These are phyloP conservation scores for Nyctereutes procyonoides DNA, from an alignment of 2,113 vertebrate genomes.

Conservation along the genomic window DNA sequence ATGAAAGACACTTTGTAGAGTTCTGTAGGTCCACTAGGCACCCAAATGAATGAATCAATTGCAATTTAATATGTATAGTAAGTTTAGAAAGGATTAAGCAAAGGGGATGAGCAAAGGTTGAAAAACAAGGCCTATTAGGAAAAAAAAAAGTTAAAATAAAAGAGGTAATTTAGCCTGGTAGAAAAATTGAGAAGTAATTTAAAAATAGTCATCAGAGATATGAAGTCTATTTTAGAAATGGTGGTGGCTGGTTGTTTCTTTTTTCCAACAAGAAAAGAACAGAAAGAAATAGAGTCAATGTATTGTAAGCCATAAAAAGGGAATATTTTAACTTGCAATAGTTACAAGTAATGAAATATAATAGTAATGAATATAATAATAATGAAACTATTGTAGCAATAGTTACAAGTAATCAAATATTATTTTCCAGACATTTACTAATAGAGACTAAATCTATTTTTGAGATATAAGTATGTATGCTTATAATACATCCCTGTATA, in stretches of 20 bases:
- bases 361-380: no score
- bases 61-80: neutral
- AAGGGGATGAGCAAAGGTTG: neutral
- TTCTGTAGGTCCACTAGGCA: neutral
- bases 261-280: neutral
- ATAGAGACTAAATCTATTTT: neutral
- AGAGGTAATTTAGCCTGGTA: neutral
- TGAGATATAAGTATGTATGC: neutral
- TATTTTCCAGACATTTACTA: neutral
- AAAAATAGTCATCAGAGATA: slow-evolving; percentile 8
- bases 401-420: neutral
- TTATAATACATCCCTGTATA: no score
- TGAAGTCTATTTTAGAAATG: slow-evolving; percentile 37
- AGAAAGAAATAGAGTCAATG: neutral
- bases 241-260: neutral
- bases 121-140: neutral
- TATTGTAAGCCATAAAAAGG: neutral
- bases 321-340: neutral
- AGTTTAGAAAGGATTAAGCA: neutral
- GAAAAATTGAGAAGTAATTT: slow-evolving; percentile 30
- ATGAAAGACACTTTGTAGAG: neutral
- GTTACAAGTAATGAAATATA: neutral
- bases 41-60: neutral
- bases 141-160: slow-evolving; percentile 24
- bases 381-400: no score